Percentiles rank a stretch among this genome's conserved stretches.
Conservation (phyloP, 2,888 invertebrate species). For the Drosophila meridionalis region DNA sequence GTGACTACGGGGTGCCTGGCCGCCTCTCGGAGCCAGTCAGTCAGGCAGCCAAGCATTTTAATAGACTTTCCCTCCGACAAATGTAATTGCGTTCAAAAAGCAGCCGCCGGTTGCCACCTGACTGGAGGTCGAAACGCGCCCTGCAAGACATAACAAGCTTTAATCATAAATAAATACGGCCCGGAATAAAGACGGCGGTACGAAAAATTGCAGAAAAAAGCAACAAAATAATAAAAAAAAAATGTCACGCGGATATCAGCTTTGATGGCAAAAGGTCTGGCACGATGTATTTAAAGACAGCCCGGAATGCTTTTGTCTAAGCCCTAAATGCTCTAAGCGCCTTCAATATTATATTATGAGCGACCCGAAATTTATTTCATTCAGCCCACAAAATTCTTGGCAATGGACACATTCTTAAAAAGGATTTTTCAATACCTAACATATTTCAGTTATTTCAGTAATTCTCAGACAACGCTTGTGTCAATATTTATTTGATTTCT, state of each 20-base stretch:
- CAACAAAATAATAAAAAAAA: conserved; percentile 13
- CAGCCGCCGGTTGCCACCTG: conserved; percentile 29
- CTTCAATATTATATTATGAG: not conserved
- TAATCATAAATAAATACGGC: conserved; percentile 52
- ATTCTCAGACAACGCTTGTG: not conserved
- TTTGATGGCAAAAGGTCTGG: not conserved
- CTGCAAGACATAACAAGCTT: conserved; percentile 8
- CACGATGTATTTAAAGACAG: not conserved
- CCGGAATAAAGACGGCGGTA: conserved; percentile 4
- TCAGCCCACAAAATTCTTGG: not conserved
- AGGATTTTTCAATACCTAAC: not conserved
- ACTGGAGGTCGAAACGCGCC: not conserved
- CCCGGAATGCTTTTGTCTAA: conserved; percentile 3
- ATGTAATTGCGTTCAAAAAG: conserved; percentile 54
- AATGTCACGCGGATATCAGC: conserved; percentile 3
- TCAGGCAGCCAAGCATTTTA: conserved; percentile 40
- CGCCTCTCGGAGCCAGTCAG: conserved; percentile 15
- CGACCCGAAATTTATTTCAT: not conserved
- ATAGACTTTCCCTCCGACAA: conserved; percentile 51
- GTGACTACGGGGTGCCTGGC: conserved; percentile 41
- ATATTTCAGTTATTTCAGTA: not conserved
- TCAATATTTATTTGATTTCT: not conserved
- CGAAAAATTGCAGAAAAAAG: not conserved
- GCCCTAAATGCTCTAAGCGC: not conserved
- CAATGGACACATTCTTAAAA: not conserved